These are phyloP conservation scores for Hypolimnas misippus DNA, from an alignment of 2,888 invertebrate species.

Conservation along the genomic window DNA sequence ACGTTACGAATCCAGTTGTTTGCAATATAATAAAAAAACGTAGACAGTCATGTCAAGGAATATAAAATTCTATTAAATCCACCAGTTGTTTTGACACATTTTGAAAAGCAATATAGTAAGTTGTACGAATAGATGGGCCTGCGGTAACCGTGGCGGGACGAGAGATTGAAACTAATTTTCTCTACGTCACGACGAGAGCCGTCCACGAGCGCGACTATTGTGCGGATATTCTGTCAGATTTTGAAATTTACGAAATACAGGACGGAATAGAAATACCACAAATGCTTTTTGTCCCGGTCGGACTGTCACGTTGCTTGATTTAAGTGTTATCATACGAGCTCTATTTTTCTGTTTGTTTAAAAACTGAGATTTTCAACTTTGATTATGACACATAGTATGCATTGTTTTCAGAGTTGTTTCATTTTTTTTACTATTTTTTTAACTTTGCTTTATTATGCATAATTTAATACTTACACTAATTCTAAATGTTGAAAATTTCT, in stretches of 20 bases:
- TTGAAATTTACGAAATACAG: conserved; percentile 50
- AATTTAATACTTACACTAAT: no score
- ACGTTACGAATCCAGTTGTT: no score
- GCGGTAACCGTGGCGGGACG: conserved; percentile 61
- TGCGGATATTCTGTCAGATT: conserved; percentile 57
- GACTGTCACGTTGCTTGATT: conserved; percentile 30
- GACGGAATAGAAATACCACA: conserved; percentile 34
- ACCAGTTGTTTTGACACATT: conserved; percentile 27
- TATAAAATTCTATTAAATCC: conserved; percentile 9
- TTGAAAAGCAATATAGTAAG: conserved; percentile 34
- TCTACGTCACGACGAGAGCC: conserved; percentile 61
- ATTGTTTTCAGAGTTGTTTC: background rate
- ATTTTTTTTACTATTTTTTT: background rate
- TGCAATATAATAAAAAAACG: no score
- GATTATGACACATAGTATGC: background rate
- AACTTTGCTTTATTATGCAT: no score
- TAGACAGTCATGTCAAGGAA: no score
- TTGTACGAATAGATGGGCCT: conserved; percentile 41
- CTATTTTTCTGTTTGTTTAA: conserved; percentile 9
- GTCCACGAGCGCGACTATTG: conserved; percentile 48
- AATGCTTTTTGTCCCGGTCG: conserved; percentile 33
- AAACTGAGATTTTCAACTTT: conserved; percentile 23
- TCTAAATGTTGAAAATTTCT: no score
- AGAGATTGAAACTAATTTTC: conserved; percentile 76
- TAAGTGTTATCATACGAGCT: conserved; percentile 28